Base-by-base conservation (phyloP, 2,888 invertebrate species). In the Callinectes sapidus region DNA sequence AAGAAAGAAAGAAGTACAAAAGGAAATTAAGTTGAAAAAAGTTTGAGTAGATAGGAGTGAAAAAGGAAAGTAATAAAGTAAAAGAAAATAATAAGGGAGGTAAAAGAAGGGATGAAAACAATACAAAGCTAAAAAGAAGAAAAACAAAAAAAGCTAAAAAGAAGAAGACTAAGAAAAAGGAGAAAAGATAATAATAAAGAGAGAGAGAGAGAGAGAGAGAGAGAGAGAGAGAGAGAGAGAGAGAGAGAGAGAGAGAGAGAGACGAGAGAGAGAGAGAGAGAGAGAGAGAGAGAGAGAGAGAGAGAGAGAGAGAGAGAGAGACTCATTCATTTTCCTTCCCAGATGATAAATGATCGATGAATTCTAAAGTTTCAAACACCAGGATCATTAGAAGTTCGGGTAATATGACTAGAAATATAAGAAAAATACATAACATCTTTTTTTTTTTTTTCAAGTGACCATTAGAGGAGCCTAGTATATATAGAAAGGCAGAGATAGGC, bases 171-270 rank as follows among this genome's bases (percentile, higher is more conserved):
- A n/a, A n/a, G n/a, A n/a, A n/a, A n/a, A n/a, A n/a, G n/a, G n/a
- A n/a, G n/a, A n/a, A 39, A 39, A 3, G 39, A 39, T 39, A 5
- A 39, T 39, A 39, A 39, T 5, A 5, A 39, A 39, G 39, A 39
- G 39, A 35, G 32, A 81, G 77, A 35, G 10, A n/a, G 71, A 71
- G 10, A 71, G 28, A 77, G 3, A 71, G 71, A 10, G 2, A 71
- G 10, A 71, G 2, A 61, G 61, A 61, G 3, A 23, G 1, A 23
- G 10, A 61, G 13, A 23, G 23, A 23, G 23, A 61, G 61, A 61
- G 61, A 39, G 39, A 39, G 71, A 71, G 71, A 71, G 71, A 71
- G 71, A 71, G 71, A 71, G 71, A 71, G 71, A 71, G n/a, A n/a
- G n/a, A n/a, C n/a, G n/a, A n/a, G n/a, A n/a, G n/a, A n/a, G n/a